A percentile compares a stretch with the other conserved stretches of the same genome.
These are phyloP conservation scores for Piprites chloris DNA, from an alignment of 2,113 vertebrate species.

Conservation along the genomic window DNA sequence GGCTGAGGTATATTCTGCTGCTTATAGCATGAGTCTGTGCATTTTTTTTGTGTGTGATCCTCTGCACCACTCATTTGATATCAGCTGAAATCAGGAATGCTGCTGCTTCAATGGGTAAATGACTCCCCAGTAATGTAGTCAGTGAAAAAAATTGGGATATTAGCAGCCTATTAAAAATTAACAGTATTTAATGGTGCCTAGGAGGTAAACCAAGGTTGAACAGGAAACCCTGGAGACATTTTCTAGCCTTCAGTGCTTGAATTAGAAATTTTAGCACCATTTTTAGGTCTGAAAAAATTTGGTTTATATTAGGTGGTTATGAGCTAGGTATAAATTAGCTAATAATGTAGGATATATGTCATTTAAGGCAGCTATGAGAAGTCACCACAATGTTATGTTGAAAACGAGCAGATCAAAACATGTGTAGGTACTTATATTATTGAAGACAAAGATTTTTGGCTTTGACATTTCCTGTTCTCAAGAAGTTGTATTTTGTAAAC, in stretches of 20 bases:
- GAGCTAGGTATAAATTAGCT: neutral
- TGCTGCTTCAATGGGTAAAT: neutral
- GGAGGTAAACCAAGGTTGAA: conserved; percentile 13
- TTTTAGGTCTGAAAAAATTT: neutral
- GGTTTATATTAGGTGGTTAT: neutral
- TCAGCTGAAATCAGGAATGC: neutral
- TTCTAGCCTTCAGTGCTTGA: neutral
- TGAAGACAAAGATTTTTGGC: neutral
- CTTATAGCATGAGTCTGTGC: neutral
- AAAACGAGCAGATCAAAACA: neutral
- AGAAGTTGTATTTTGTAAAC: neutral
- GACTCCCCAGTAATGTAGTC: neutral
- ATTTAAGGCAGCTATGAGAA: neutral
- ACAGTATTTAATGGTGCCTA: conserved; percentile 10
- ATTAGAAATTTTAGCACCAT: neutral
- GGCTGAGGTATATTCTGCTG: neutral
- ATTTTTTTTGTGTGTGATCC: neutral
- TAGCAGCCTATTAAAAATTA: conserved; percentile 29
- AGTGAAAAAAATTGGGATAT: neutral
- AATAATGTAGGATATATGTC: neutral
- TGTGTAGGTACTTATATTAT: neutral
- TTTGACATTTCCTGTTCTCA: neutral
- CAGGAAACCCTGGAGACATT: neutral
- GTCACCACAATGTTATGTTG: neutral
- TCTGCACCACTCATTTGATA: neutral